Conservation (phyloP, 2,888 invertebrate species). For the Cremastobaeus sp. region DNA sequence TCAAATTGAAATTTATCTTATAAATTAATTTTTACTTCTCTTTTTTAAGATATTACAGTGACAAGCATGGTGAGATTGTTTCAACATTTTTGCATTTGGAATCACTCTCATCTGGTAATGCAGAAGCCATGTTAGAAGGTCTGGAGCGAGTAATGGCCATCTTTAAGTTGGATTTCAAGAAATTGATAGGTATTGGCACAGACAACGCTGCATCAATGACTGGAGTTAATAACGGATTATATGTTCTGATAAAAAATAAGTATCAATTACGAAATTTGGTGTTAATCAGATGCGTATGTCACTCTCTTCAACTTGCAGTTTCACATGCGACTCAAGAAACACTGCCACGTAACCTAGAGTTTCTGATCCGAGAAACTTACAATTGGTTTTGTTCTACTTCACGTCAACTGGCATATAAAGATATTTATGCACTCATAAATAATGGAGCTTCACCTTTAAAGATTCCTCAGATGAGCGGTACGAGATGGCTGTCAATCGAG, state of each 20-base stretch:
- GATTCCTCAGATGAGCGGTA: constrained; percentile 64
- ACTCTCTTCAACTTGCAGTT: constrained; percentile 68
- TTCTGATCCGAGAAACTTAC: constrained; percentile 68
- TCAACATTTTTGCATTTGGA: neutral
- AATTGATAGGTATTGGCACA: constrained; percentile 56
- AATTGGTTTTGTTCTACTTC: constrained; percentile 66
- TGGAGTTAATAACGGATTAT: constrained; percentile 65
- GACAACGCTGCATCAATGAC: constrained; percentile 72
- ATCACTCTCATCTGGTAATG: neutral
- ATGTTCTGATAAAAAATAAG: constrained; percentile 46
- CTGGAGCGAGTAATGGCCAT: neutral
- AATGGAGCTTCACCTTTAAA: constrained; percentile 66
- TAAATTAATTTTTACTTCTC: too few relatives aligned
- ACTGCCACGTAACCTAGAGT: constrained; percentile 67
- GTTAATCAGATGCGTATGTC: constrained; percentile 53
- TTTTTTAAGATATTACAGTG: neutral
- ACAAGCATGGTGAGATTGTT: too few relatives aligned
- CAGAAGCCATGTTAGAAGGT: constrained; percentile 6
- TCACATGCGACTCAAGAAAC: constrained; percentile 66
- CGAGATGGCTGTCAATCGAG: constrained; percentile 68
- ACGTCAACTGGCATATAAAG: constrained; percentile 63
- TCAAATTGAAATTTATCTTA: too few relatives aligned
- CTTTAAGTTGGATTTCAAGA: constrained; percentile 2
- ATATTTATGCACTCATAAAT: constrained; percentile 66
- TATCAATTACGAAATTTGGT: constrained; percentile 63